Evolutionary conservation across 2,113 vertebrate species (phyloP), one percentile per base, ranked within the genome.

Genomic region (Muntiacus reevesi): DNA sequence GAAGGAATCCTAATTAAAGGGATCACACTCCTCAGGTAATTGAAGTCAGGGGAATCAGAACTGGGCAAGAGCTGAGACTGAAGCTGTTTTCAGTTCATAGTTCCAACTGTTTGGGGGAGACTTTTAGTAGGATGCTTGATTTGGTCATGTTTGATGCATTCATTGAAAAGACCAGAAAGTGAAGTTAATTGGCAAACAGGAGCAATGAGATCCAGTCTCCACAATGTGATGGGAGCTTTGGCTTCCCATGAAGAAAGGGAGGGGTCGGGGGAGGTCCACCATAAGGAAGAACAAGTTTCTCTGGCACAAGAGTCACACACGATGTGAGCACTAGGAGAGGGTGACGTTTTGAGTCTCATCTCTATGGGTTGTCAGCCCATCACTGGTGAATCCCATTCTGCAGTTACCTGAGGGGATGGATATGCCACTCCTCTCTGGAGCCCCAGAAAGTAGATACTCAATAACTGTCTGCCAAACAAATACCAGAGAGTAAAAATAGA

Each of bases 1-100:
- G 93, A 95, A 98, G 86, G 74, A 86, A 57, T 93, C 74, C 94
- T 98, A 97, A 98, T 97, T 97, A 98, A 97, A 97, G 71, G 85
- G 94, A 95, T 95, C 92, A 95, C 87, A 92, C 43, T 92, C 79
- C 74, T 95, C 89, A 97, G 96, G 93, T 97, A 97, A 98, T 50
- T 97, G 95, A 93, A 71, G 92, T 94, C 90, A 87, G 54, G 91
- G 95, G 83, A 95, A 82, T 74, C 81, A 71, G 89, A 86, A 62
- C 27, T 74, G 95, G 90, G 81, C 33, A 96, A 45, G 76, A 78
- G 95, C 62, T 83, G 97, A 96, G 96, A 62, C 43, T 10, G 43
- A 91, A 91, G 94, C 92, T 91, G 82, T 92, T 97, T 95, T 96
- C 84, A 94, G 96, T 93, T 94, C 60, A 11, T 12, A 76, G 87